phyloP scores from a whole-genome alignment of 2,113 vertebrate genomes.

The Trematomus loennbergii region DNA sequence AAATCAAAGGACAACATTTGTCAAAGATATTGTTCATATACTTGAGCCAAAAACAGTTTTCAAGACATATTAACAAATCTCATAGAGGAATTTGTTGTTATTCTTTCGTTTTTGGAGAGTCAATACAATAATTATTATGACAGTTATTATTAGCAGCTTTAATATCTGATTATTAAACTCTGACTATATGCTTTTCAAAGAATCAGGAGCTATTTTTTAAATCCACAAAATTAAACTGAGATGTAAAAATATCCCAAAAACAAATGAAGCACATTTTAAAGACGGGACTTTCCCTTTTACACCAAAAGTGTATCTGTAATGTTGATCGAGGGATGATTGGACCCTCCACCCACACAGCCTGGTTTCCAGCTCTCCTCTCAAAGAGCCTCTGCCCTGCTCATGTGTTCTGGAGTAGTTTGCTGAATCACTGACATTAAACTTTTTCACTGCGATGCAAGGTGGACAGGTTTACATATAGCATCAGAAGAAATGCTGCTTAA shows the following conservation, averaged over 20 bases:
- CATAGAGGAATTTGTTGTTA: neutral
- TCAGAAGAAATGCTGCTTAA: constrained; percentile 2
- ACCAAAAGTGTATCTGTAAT: constrained; percentile 8
- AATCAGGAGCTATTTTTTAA: neutral
- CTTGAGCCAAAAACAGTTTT: neutral
- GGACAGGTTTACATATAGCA: neutral
- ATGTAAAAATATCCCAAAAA: constrained; percentile 18
- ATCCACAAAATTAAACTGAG: neutral
- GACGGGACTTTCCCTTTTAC: constrained; percentile 8
- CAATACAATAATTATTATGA: neutral
- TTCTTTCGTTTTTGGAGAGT: neutral
- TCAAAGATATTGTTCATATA: neutral
- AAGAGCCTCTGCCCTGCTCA: neutral
- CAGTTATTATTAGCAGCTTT: neutral
- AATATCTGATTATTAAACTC: neutral
- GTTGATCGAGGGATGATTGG: neutral
- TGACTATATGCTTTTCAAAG: neutral
- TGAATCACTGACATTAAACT: neutral
- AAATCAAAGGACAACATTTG: neutral
- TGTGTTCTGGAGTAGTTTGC: neutral
- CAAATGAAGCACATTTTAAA: neutral
- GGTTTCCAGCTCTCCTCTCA: neutral
- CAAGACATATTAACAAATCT: neutral
- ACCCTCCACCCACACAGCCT: neutral
- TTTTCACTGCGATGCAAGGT: no score